Evolutionary conservation across 2,888 invertebrate species (phyloP).

Genomic region (Apodemia zela): DNA sequence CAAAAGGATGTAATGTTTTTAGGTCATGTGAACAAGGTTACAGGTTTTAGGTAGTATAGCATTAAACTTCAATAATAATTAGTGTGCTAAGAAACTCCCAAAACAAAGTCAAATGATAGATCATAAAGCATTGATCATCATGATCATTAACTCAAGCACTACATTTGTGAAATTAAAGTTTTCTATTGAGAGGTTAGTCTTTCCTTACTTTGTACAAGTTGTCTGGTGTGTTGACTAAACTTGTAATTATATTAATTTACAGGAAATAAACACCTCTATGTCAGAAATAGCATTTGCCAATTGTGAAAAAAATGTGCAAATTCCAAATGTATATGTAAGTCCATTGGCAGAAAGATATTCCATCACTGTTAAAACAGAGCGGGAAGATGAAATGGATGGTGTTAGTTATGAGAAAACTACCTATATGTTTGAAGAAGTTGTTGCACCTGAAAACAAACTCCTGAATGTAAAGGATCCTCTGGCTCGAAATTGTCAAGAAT

Average conservation of each 20-base stretch:
- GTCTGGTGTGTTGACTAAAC: neutral
- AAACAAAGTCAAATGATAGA: too few relatives aligned
- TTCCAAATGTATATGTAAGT: too few relatives aligned
- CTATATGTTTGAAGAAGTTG: neutral
- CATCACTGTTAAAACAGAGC: neutral
- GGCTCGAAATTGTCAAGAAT: neutral
- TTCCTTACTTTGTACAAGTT: neutral
- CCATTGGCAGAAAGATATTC: neutral
- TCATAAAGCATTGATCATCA: too few relatives aligned
- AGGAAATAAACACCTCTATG: neutral
- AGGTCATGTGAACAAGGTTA: too few relatives aligned
- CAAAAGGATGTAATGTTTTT: too few relatives aligned
- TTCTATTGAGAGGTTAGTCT: too few relatives aligned
- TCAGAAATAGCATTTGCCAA: neutral
- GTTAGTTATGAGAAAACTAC: neutral
- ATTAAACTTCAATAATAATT: too few relatives aligned
- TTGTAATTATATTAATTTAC: neutral
- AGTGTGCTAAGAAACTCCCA: too few relatives aligned
- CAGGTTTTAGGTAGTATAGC: too few relatives aligned
- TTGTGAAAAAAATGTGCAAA: neutral
- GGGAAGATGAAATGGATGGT: neutral
- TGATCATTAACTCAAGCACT: too few relatives aligned
- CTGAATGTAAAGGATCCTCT: neutral
- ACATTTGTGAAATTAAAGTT: too few relatives aligned
- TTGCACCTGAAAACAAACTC: neutral